phyloP scores from a whole-genome alignment of 2,888 invertebrate genomes.

The Pandemis corylana region DNA sequence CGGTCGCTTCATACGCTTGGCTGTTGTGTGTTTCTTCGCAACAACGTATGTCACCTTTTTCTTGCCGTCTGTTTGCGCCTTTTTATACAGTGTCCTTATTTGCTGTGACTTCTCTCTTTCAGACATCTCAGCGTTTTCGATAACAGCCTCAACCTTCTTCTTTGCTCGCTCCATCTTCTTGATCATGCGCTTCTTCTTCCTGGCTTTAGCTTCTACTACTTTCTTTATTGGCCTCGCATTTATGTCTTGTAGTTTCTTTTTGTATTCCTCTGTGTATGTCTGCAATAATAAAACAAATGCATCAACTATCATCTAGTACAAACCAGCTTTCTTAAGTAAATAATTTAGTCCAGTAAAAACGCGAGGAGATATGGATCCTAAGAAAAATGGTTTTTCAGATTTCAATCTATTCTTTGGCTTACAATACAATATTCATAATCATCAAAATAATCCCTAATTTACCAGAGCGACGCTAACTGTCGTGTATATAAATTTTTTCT shows the following conservation, averaged over 20 bases:
- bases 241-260: conserved; percentile 92
- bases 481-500: background rate
- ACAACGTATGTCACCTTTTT: conserved; percentile 97
- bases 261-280: conserved; percentile 94
- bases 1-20: conserved; percentile 91
- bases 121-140: conserved; percentile 95
- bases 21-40: conserved; percentile 93
- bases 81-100: conserved; percentile 96
- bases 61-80: conserved; percentile 93
- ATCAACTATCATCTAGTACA: background rate
- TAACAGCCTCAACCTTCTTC: conserved; percentile 97
- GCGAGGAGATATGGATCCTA: no score
- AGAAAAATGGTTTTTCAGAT: no score
- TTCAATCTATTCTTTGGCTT: no score
- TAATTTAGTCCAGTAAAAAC: no score
- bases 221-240: conserved; percentile 99
- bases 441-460: no score
- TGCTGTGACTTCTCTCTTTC: conserved; percentile 97
- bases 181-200: conserved; percentile 96
- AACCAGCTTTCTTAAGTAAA: no score
- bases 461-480: background rate
- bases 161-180: conserved; percentile 96
- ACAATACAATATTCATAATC: no score
- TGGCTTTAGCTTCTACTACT: conserved; percentile 98
- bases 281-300: conserved; percentile 59